Percentiles rank a stretch among this genome's conserved stretches.
Evolutionary conservation across 2,888 invertebrate genomes (phyloP).

Genomic region (Zaprionus lineosus): DNA sequence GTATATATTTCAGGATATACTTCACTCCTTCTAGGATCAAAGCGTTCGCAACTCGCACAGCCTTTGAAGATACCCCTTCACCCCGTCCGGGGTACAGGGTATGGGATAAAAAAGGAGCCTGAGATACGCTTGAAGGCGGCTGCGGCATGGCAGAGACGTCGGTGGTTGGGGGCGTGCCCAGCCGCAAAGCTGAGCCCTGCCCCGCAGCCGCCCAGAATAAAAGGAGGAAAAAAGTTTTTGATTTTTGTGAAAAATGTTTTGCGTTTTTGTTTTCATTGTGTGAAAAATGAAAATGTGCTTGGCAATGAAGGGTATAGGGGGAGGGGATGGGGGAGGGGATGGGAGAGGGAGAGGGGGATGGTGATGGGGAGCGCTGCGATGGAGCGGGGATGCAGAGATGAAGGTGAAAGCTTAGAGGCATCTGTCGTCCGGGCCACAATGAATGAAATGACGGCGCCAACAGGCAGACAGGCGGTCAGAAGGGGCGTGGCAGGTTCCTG

Average conservation of each 20-base stretch:
- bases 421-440: slow-evolving; percentile 22
- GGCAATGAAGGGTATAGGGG: not conserved
- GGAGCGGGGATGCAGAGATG: no score
- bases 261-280: slow-evolving; percentile 34
- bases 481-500: slow-evolving; percentile 38
- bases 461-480: slow-evolving; percentile 23
- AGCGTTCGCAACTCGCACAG: no score
- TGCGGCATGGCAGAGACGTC: not conserved
- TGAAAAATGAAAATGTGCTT: slow-evolving; percentile 50
- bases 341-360: not conserved
- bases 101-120: slow-evolving; percentile 11
- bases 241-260: slow-evolving; percentile 59
- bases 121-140: slow-evolving; percentile 22
- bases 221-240: slow-evolving; percentile 55
- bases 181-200: slow-evolving; percentile 27
- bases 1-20: no score
- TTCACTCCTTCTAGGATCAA: no score
- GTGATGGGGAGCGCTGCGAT: no score
- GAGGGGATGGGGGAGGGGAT: not conserved
- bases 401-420: no score
- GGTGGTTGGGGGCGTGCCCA: slow-evolving; percentile 41
- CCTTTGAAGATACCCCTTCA: not conserved
- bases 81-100: slow-evolving; percentile 8
- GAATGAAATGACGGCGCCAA: slow-evolving; percentile 39
- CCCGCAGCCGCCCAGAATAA: slow-evolving; percentile 8